These are phyloP conservation scores for Slavum lentiscoides DNA, from an alignment of 2,888 invertebrate species.

Conservation along the genomic window DNA sequence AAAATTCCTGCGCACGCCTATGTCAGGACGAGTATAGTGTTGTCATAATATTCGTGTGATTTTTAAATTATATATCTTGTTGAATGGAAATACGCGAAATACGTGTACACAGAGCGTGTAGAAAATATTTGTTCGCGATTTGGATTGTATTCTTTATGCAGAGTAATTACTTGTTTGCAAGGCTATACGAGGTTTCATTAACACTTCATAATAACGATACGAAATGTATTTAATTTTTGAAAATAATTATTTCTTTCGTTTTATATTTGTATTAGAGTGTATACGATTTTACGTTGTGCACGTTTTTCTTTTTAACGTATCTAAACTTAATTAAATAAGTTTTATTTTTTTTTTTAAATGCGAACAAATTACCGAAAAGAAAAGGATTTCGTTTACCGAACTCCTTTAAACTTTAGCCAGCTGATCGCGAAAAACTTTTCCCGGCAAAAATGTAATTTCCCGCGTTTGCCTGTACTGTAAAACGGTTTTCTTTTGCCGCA, in stretches of 20 bases:
- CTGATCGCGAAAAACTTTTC: conserved; percentile 20
- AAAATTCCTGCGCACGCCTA: too few relatives aligned
- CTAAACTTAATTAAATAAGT: conserved; percentile 37
- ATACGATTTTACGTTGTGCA: background rate
- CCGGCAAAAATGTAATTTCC: background rate
- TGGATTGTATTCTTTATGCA: too few relatives aligned
- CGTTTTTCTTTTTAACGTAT: background rate
- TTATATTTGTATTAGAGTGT: background rate
- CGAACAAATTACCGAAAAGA: conserved; percentile 17
- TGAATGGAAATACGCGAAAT: too few relatives aligned
- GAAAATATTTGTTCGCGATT: too few relatives aligned
- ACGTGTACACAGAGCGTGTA: too few relatives aligned
- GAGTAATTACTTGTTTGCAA: too few relatives aligned
- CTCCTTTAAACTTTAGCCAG: conserved; percentile 23
- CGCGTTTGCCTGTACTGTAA: background rate
- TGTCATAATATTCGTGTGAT: too few relatives aligned
- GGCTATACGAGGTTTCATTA: background rate
- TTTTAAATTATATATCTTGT: too few relatives aligned
- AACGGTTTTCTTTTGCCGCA: background rate
- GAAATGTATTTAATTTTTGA: background rate
- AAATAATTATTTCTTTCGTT: background rate
- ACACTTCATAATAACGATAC: background rate
- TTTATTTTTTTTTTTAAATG: conserved; percentile 20
- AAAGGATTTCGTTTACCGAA: conserved; percentile 20
- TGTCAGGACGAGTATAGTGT: too few relatives aligned